Conservation (phyloP, 2,888 invertebrate genomes). For the Lasioglossum oenotherae region DNA sequence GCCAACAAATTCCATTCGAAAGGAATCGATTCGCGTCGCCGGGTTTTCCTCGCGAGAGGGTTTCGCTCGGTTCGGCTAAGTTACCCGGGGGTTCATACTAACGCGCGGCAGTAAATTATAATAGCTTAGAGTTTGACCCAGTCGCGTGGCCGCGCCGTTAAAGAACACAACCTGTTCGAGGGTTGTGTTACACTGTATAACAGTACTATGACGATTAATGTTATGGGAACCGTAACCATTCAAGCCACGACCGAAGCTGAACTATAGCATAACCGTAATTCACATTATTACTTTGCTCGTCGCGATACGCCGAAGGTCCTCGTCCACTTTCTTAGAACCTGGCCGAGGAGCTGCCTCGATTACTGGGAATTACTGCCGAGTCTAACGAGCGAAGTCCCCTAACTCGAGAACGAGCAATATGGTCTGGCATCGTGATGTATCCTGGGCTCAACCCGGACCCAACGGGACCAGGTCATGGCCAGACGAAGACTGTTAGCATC, state of each 20-base stretch:
- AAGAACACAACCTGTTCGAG: constrained; percentile 2
- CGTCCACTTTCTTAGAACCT: constrained; percentile 1
- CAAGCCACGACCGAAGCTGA: neutral
- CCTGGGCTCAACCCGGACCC: neutral
- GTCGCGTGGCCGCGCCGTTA: neutral
- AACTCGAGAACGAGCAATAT: neutral
- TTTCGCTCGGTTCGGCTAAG: neutral
- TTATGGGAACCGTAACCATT: neutral
- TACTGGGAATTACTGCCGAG: neutral
- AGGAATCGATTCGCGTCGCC: neutral
- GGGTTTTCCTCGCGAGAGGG: neutral
- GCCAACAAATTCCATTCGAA: constrained; percentile 11
- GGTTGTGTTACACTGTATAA: neutral
- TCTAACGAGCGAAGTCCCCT: neutral
- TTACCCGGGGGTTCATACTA: neutral
- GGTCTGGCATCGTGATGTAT: neutral
- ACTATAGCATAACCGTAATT: neutral
- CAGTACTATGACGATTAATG: neutral
- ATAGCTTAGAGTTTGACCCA: constrained; percentile 7
- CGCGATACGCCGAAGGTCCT: neutral
- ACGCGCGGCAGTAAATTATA: constrained; percentile 8
- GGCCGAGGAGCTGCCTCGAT: neutral
- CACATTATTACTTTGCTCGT: constrained; percentile 1
- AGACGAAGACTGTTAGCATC: neutral
- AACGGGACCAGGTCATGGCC: neutral